Percentiles rank a stretch among this genome's conserved stretches.
Conservation (phyloP, 1,140 invertebrate genomes). For the Aphaenogaster floridana region DNA sequence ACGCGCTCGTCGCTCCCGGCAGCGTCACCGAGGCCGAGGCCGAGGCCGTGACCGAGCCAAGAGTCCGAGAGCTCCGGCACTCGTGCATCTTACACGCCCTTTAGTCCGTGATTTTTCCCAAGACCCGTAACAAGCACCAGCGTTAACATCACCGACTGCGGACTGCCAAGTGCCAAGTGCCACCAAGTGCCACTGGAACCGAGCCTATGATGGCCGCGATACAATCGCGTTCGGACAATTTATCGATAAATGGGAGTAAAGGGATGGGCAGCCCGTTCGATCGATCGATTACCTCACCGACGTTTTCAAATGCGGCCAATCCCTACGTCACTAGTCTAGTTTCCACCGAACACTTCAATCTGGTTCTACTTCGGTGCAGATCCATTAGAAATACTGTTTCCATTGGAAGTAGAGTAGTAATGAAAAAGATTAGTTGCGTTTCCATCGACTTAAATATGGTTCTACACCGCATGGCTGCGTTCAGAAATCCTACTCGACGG, state of each 20-base stretch:
- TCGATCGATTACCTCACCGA: conserved; percentile 25
- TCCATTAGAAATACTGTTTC: no score
- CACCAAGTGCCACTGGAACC: background rate
- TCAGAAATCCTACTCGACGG: no score
- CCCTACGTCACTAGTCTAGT: no score
- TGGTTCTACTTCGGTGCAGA: no score
- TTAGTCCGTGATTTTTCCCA: conserved; percentile 43
- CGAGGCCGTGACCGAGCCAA: conserved; percentile 47
- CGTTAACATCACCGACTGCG: background rate
- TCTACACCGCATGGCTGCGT: no score
- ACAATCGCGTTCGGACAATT: conserved; percentile 10
- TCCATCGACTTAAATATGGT: no score
- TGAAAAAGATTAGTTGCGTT: no score
- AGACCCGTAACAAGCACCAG: background rate
- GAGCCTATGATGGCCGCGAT: conserved; percentile 23
- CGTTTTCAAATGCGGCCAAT: conserved; percentile 1
- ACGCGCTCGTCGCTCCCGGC: conserved; percentile 47
- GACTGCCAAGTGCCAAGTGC: no score
- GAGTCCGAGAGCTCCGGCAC: conserved; percentile 65
- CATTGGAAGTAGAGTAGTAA: no score
- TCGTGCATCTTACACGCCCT: conserved; percentile 74
- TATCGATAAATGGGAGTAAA: conserved; percentile 30
- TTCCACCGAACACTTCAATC: no score
- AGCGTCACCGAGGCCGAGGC: conserved; percentile 60
- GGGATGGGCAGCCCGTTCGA: conserved; percentile 21